phyloP scores from a whole-genome alignment of 2,888 invertebrate genomes.

The Cryptus armator region DNA sequence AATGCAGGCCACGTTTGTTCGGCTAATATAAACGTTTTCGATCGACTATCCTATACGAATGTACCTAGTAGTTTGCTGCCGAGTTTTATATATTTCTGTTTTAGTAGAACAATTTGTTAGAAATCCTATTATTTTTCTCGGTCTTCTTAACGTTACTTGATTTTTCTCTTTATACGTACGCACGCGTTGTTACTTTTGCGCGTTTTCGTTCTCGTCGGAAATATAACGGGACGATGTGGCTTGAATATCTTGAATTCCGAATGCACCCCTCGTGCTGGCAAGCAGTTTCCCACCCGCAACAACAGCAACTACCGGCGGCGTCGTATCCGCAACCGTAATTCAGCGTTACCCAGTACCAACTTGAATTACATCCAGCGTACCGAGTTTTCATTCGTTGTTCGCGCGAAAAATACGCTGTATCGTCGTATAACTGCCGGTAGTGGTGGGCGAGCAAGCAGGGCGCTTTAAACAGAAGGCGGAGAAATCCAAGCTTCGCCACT shows the following conservation, averaged over 20 bases:
- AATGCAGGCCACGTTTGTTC: slow-evolving; percentile 27
- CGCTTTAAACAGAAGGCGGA: neutral
- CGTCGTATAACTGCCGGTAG: slow-evolving; percentile 6
- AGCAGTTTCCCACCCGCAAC: slow-evolving; percentile 39
- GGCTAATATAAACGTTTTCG: slow-evolving; percentile 2
- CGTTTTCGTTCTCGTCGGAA: slow-evolving; percentile 8
- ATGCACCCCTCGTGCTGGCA: slow-evolving; percentile 53
- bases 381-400: slow-evolving; percentile 70
- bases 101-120: neutral
- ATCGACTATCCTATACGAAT: slow-evolving; percentile 1
- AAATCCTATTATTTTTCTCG: slow-evolving; percentile 5
- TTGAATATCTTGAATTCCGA: slow-evolving; percentile 59
- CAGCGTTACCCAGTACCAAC: slow-evolving; percentile 57
- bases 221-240: slow-evolving; percentile 23
- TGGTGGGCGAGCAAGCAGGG: neutral
- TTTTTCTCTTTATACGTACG: slow-evolving; percentile 16
- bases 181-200: slow-evolving; percentile 13
- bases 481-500: slow-evolving; percentile 3
- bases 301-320: slow-evolving; percentile 53
- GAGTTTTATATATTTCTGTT: slow-evolving; percentile 6
- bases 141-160: neutral
- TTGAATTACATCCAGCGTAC: slow-evolving; percentile 70
- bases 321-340: slow-evolving; percentile 55
- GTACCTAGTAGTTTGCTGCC: neutral
- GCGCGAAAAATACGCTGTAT: slow-evolving; percentile 62